Base-by-base conservation (phyloP, 2,888 invertebrate genomes). In the Phania funesta region DNA sequence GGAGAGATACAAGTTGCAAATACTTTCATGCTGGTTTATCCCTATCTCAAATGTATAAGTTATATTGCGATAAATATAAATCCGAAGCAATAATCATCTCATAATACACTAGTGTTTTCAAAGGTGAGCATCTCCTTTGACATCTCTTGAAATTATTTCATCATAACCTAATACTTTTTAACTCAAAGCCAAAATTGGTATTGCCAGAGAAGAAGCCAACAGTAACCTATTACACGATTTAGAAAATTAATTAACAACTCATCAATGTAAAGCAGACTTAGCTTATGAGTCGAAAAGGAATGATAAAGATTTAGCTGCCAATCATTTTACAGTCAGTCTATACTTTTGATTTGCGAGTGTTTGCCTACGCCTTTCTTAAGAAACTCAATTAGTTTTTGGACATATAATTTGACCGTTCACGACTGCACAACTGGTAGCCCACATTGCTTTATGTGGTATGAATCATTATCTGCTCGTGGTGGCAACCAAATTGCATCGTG, bases 401-500 rank as follows among this genome's bases (percentile, higher is more conserved):
- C 83, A 24, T 84, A 75, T 71, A 84, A 84, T 70, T 52, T 84
- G 11, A 83, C 80, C 13, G 50, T 84, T 3, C 83, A 85, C 41
- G 77, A 84, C 71, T 83, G 81, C 46, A 58, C 38, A 35, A 77
- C 52, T 48, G 71, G 73, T 8, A 46, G 41, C 20, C 67, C 80
- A 56, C 56, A 79, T 52, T 83, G 83, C 44, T 80, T 65, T 64
- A 84, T 85, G 80, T 83, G 84, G 83, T 70, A 83, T 74, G 83
- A 83, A 82, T 68, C 44, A 13, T 46, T 83, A 24, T 77, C 77
- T 71, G 74, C 64, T 20, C 75, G 80, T 62, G 84, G 81, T 52
- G 84, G 76, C 9, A 84, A 84, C 48, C 74, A 84, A 67, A 80
- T 84, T 41, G 80, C 80, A 41, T 84, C 83, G 11, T 84, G 83